Conservation (phyloP, 2,113 vertebrate genomes). For the rat (Rattus norvegicus) region DNA sequence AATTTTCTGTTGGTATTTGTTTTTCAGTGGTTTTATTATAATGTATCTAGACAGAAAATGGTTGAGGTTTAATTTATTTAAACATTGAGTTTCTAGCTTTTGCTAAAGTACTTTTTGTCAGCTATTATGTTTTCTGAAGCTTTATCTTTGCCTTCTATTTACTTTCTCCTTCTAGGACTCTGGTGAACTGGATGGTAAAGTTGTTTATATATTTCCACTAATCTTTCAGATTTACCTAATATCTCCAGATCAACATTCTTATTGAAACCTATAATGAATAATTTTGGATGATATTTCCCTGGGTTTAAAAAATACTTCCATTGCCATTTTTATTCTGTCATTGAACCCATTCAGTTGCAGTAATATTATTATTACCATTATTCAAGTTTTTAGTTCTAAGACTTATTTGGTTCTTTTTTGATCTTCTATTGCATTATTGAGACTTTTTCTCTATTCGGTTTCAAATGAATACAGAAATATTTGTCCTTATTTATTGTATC, state of each 20-base stretch:
- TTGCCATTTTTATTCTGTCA: background rate
- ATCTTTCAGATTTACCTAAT: background rate
- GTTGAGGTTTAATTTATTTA: background rate
- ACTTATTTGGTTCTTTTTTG: background rate
- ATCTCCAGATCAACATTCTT: background rate
- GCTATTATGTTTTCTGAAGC: background rate
- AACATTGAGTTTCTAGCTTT: background rate
- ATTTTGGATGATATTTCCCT: background rate
- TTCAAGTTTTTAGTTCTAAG: constrained; percentile 44
- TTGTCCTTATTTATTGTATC: constrained; percentile 3
- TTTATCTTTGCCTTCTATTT: background rate
- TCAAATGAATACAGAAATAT: background rate
- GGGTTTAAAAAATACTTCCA: background rate
- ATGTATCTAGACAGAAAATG: background rate
- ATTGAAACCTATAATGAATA: background rate
- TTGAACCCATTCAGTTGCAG: background rate
- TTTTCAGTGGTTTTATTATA: constrained; percentile 20
- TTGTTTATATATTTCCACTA: background rate
- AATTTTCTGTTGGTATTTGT: background rate
- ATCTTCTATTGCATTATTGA: background rate
- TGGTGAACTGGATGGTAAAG: background rate
- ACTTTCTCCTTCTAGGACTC: background rate
- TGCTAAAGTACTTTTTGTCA: background rate
- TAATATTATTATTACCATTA: background rate
- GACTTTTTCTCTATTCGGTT: constrained; percentile 34